Base-by-base conservation (phyloP, 2,797 vertebrate species). In the Pelobates cultripes region DNA sequence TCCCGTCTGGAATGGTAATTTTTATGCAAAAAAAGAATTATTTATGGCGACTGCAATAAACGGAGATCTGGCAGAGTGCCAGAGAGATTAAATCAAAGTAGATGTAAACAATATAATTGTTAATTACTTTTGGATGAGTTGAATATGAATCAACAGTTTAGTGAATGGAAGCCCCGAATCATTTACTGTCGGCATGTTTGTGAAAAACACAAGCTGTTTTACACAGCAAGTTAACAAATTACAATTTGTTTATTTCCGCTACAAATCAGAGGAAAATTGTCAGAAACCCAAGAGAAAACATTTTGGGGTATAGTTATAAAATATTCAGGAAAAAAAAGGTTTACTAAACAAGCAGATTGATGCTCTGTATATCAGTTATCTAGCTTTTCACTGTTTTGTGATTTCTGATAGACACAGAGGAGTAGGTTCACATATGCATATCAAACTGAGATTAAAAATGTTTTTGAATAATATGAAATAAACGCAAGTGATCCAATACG, bases 101-200 rank as follows among this genome's bases (percentile, higher is more conserved):
- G 81, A 83, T 83, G 81, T 83, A 83, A 83, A 83, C 81, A 79
- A 83, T 79, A 83, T 83, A 83, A 83, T 83, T 79, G 81, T 83
- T 83, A 83, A 83, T 83, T 83, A 83, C 77, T 83, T 83, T 83
- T 83, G 81, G 81, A 83, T 83, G 81, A 83, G 77, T 64, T 70
- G 81, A 83, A 83, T 83, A 83, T 83, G 81, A 83, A 83, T 83
- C 81, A 83, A 83, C 81, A 83, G 72, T 83, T 83, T 83, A 78
- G 81, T 83, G 81, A 83, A 83, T 78, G 81, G 72, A 72, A 83
- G 71, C 77, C 72, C 51, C 71, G 72, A 75, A 75, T 79, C 66
- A 71, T 68, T 83, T 78, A 73, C 76, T 83, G 81, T 83, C 81
- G 69, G 81, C 81, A 43, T 83, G 81, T 83, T 83, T 79, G 81